These are phyloP conservation scores for Cephus sareptanus DNA, from an alignment of 2,888 invertebrate genomes.

Conservation along the genomic window DNA sequence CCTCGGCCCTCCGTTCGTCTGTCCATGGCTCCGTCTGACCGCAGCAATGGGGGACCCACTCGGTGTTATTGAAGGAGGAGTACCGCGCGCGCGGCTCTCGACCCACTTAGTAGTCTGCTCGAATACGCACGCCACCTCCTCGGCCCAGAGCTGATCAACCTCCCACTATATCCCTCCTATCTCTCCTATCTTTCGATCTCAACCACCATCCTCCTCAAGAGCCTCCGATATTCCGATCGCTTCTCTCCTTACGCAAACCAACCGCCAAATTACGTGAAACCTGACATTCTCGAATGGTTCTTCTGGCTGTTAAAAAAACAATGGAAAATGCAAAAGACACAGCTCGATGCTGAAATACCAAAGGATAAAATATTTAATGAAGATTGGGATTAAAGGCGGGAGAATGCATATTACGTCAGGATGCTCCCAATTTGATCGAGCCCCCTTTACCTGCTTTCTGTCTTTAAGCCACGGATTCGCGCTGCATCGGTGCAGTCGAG, in stretches of 20 bases:
- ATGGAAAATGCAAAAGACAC: no score
- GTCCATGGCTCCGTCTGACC: background rate
- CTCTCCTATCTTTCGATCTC: background rate
- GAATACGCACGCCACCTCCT: constrained; percentile 34
- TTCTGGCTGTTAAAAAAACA: background rate
- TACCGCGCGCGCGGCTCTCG: background rate
- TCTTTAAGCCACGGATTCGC: no score
- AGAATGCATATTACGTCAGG: no score
- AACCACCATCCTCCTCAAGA: background rate
- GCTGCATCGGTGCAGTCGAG: no score
- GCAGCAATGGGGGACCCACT: constrained; percentile 1
- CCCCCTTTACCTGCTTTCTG: no score
- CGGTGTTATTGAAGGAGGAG: constrained; percentile 1
- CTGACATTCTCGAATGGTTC: background rate
- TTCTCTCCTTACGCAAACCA: background rate
- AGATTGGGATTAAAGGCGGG: no score
- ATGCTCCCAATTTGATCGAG: no score
- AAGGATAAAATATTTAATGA: no score
- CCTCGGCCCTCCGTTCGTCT: background rate
- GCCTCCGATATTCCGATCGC: background rate
- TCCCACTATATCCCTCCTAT: constrained; percentile 23
- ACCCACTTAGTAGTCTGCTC: constrained; percentile 44
- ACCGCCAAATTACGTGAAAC: background rate
- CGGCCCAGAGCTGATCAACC: constrained; percentile 39
- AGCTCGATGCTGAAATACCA: no score